Evolutionary conservation across 2,888 invertebrate genomes (phyloP).

Genomic region (Andrena haemorrhoa): DNA sequence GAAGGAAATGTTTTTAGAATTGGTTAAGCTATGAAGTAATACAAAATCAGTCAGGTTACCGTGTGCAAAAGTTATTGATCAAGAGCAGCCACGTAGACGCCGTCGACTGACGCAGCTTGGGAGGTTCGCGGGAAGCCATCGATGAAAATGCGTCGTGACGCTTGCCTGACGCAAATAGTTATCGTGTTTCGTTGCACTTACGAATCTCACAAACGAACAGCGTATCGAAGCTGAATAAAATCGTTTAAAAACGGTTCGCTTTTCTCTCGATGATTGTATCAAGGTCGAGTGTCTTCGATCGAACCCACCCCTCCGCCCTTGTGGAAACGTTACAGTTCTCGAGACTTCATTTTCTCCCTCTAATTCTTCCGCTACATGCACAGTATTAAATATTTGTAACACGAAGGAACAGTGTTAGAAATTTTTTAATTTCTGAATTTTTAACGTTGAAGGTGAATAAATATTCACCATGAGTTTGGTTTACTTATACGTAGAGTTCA

Average conservation of each 20-base stretch:
- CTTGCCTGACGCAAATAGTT: neutral
- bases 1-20: neutral
- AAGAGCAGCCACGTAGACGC: constrained; percentile 42
- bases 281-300: constrained; percentile 48
- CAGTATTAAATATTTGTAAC: too few species aligned
- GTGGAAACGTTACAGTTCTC: neutral
- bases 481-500: too few species aligned
- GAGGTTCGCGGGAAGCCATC: constrained; percentile 21
- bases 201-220: too few species aligned
- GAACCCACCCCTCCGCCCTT: neutral
- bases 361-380: neutral
- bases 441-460: too few species aligned
- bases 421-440: too few species aligned
- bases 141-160: constrained; percentile 17
- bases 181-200: neutral
- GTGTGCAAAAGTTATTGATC: constrained; percentile 66
- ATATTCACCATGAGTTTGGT: too few species aligned
- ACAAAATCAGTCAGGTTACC: constrained; percentile 34
- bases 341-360: too few species aligned
- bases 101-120: constrained; percentile 50
- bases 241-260: constrained; percentile 15
- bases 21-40: neutral
- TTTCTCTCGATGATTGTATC: constrained; percentile 40
- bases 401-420: too few species aligned
- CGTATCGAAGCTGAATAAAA: neutral